Conservation (phyloP, 2,113 vertebrate genomes). For the Cyanocitta stelleri region DNA sequence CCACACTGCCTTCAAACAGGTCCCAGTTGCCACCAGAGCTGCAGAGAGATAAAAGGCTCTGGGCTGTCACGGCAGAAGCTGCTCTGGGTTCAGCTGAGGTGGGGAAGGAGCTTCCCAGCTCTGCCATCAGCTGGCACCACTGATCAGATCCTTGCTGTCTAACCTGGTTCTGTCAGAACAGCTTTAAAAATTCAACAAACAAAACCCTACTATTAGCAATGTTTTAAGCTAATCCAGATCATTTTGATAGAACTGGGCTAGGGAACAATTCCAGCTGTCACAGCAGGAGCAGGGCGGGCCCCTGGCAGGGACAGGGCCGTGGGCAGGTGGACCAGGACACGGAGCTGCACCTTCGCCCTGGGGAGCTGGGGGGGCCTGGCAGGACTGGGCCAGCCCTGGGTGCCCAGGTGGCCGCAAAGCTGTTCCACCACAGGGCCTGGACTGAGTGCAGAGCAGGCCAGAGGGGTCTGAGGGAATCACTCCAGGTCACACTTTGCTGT, state of each 20-base stretch:
- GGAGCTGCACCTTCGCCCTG: not conserved
- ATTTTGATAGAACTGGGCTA: constrained; percentile 44
- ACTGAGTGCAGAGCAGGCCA: not conserved
- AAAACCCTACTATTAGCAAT: constrained; percentile 27
- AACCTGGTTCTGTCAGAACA: constrained; percentile 50
- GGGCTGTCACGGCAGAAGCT: not conserved
- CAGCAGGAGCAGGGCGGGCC: not conserved
- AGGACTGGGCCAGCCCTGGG: not conserved
- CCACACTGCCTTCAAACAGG: not conserved
- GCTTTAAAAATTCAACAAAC: constrained; percentile 38
- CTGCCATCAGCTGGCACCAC: not conserved
- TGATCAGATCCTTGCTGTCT: not conserved
- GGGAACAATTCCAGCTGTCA: not conserved
- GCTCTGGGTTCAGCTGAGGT: constrained; percentile 13
- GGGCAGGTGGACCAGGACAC: not conserved
- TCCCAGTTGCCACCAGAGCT: not conserved
- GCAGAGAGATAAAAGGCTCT: not conserved
- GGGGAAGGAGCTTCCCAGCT: not conserved
- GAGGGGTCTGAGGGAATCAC: accelerated
- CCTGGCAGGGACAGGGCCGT: not conserved
- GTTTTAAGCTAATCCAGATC: constrained; percentile 45
- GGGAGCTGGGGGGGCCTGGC: not conserved
- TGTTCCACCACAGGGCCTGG: not conserved
- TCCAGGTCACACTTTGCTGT: not conserved
- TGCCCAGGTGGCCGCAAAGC: not conserved